Conservation (phyloP, 1,140 invertebrate species). For the Himalopsyche phryganea region DNA sequence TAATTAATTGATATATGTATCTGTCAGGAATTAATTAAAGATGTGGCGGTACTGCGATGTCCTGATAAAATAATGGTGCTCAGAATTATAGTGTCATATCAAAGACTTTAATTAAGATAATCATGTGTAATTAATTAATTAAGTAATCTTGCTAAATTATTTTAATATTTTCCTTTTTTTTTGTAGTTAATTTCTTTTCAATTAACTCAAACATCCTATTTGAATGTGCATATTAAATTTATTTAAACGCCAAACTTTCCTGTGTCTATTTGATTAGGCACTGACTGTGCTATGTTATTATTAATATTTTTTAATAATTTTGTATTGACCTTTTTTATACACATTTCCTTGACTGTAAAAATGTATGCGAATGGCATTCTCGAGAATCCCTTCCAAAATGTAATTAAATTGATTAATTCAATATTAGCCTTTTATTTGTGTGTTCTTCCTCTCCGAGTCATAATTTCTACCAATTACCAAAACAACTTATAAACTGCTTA, state of each 20-base stretch:
- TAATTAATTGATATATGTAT: constrained; percentile 9
- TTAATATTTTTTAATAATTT: constrained; percentile 17
- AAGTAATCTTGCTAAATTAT: neutral
- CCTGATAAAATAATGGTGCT: constrained; percentile 28
- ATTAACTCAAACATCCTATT: constrained; percentile 14
- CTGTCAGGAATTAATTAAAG: constrained; percentile 12
- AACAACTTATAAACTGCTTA: no score
- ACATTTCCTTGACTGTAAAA: constrained; percentile 16
- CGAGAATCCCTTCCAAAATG: neutral
- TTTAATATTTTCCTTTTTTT: constrained; percentile 3
- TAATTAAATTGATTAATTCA: constrained; percentile 1
- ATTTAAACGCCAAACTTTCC: constrained; percentile 2
- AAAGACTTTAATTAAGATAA: constrained; percentile 24
- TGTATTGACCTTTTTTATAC: constrained; percentile 24
- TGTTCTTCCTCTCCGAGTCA: no score
- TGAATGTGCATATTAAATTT: constrained; percentile 2
- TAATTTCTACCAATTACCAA: no score
- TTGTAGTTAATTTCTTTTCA: constrained; percentile 6
- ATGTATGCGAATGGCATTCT: neutral
- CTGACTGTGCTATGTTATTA: constrained; percentile 9
- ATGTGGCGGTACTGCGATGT: constrained; percentile 24
- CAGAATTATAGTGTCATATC: constrained; percentile 34
- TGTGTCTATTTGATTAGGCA: constrained; percentile 7
- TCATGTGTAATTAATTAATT: neutral
- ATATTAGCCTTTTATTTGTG: neutral